Evolutionary conservation across 2,888 invertebrate genomes (phyloP), one percentile per base, ranked within the genome.

Genomic region (Calephelis perditalis): DNA sequence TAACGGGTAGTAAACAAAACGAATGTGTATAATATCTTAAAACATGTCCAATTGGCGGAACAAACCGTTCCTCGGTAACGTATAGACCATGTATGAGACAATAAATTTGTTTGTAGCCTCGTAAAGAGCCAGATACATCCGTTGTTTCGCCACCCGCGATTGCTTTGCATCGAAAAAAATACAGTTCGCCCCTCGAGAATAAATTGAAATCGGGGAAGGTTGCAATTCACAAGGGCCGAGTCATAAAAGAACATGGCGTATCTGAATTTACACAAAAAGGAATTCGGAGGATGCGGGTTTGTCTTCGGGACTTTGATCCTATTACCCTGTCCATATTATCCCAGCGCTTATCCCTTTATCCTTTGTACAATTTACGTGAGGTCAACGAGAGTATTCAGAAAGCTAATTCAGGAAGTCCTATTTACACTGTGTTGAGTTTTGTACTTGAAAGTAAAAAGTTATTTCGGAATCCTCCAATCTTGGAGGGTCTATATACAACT

Each of bases 111-210:
- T 68, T 67, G 73, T 73, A 74, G 74, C 73, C 73, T 79, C 83
- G 82, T 84, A 84, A 74, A 82, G 70, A 77, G 74, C 71, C 75
- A 58, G 63, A 65, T 63, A 62, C 65, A 60, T 63, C 37, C 65
- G 57, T 66, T 67, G 69, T 67, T 65, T 61, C 65, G 60, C 58
- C 55, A 55, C 60, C 58, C 59, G 52, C 77, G 75, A 79, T 78
- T 77, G 80, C 77, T 81, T 85, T 85, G 85, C 86, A 86, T 85
- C 73, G 75, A 75, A 81, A 83, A 83, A 84, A 82, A 81, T 78
- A 77, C 77, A 78, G 74, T 74, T 68, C 70, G 60, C 71, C 71
- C 76, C 73, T 68, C 64, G 77, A 74, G 77, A 70, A 83, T 81
- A 82, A 81, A 84, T 84, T 85, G 84, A 81, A 84, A 84, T 80